Percentiles rank a stretch among this genome's conserved stretches.
Conservation (phyloP, 2,888 invertebrate genomes). For the Formica aserva region DNA sequence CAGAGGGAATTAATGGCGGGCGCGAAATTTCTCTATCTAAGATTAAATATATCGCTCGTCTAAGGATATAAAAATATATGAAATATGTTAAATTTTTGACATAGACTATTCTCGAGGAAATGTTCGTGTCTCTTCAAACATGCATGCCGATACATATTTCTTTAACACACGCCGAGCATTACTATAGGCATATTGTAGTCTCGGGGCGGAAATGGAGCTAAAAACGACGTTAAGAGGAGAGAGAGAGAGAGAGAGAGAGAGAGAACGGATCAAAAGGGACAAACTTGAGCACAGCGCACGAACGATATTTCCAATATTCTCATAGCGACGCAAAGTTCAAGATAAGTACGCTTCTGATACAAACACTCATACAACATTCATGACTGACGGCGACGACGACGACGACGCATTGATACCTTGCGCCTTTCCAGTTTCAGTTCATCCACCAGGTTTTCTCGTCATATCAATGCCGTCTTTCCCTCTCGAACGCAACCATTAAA, state of each 20-base stretch:
- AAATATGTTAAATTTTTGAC: background rate
- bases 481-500: slow-evolving; percentile 25
- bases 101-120: background rate
- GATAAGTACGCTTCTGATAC: slow-evolving; percentile 67
- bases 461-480: slow-evolving; percentile 46
- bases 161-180: slow-evolving; percentile 18
- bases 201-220: slow-evolving; percentile 42
- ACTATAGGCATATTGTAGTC: slow-evolving; percentile 25
- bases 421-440: slow-evolving; percentile 63
- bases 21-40: slow-evolving; percentile 22
- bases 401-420: slow-evolving; percentile 50
- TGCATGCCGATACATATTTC: background rate
- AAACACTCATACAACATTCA: slow-evolving; percentile 74
- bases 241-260: background rate
- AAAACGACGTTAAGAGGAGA: slow-evolving; percentile 13
- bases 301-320: slow-evolving; percentile 73
- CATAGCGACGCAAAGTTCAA: slow-evolving; percentile 59
- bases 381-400: slow-evolving; percentile 58
- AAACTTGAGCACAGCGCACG: slow-evolving; percentile 22
- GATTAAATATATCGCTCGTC: background rate
- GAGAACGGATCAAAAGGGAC: background rate
- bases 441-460: slow-evolving; percentile 68
- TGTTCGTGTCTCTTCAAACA: background rate
- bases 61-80: background rate
- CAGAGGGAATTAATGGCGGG: slow-evolving; percentile 33